Percentiles rank a stretch among this genome's conserved stretches.
phyloP scores from a whole-genome alignment of 2,113 vertebrate species.

The Empidonax traillii region DNA sequence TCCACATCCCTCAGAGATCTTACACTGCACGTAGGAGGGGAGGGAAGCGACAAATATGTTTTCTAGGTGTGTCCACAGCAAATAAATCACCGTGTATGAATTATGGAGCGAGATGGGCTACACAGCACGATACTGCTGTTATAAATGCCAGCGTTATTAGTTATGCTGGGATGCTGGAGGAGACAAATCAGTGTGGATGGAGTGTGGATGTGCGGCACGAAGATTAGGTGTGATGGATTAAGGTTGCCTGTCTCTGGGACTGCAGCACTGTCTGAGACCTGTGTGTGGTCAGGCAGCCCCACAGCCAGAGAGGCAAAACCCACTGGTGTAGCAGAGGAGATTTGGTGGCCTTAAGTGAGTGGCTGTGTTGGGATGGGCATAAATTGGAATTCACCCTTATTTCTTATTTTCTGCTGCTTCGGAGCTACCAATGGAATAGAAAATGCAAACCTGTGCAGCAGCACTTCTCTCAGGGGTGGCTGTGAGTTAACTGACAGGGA shows the following conservation, averaged over 20 bases:
- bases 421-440: not conserved
- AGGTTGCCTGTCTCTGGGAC: not conserved
- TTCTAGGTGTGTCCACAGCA: not conserved
- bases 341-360: rapidly evolving
- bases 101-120: not conserved
- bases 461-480: not conserved
- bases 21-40: not conserved
- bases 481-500: conserved; percentile 2
- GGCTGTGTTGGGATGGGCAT: not conserved
- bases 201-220: not conserved
- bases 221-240: conserved; percentile 56
- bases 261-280: not conserved
- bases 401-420: not conserved
- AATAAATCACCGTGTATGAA: conserved; percentile 14
- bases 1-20: not conserved
- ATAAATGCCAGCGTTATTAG: not conserved
- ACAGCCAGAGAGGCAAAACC: not conserved
- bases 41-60: not conserved
- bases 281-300: not conserved
- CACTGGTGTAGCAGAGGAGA: rapidly evolving
- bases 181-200: conserved; percentile 14
- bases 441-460: not conserved
- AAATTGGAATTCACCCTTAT: not conserved
- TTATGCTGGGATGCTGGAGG: not conserved
- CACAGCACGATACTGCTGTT: not conserved